Percentiles rank a stretch among this genome's conserved stretches.
These are phyloP conservation scores for Notolepis coatsorum DNA, from an alignment of 2,797 vertebrate genomes.

Conservation along the genomic window DNA sequence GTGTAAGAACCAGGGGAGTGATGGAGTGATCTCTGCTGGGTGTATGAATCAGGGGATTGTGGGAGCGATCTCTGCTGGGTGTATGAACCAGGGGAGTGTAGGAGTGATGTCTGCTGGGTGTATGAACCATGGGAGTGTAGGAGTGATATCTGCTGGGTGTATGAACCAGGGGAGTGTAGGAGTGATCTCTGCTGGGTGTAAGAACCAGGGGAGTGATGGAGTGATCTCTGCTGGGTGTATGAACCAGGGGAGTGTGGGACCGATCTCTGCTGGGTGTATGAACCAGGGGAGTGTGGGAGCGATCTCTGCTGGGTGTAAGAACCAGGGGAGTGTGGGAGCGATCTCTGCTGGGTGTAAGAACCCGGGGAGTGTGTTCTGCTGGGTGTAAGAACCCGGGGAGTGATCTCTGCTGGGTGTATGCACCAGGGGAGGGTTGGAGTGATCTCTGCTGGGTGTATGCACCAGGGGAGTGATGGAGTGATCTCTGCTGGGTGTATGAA, in stretches of 20 bases:
- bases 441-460: conserved; percentile 45
- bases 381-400: too few species aligned
- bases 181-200: conserved; percentile 41
- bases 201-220: conserved; percentile 40
- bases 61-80: conserved; percentile 40
- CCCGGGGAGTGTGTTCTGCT: conserved; percentile 32
- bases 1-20: conserved; percentile 43
- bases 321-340: conserved; percentile 34
- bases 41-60: conserved; percentile 42
- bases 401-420: conserved; percentile 37
- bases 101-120: conserved; percentile 40
- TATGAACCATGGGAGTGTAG: conserved; percentile 40
- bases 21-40: conserved; percentile 38
- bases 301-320: conserved; percentile 45
- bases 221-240: conserved; percentile 41
- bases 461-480: conserved; percentile 34
- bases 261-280: conserved; percentile 42
- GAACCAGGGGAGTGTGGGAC: conserved; percentile 41
- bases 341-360: conserved; percentile 45
- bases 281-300: conserved; percentile 38
- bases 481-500: conserved; percentile 45
- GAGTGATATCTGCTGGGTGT: conserved; percentile 42
- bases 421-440: conserved; percentile 37
- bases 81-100: conserved; percentile 42
- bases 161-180: conserved; percentile 43